Base-by-base conservation (phyloP, 2,888 invertebrate genomes). In the Habrosyne pyritoides region DNA sequence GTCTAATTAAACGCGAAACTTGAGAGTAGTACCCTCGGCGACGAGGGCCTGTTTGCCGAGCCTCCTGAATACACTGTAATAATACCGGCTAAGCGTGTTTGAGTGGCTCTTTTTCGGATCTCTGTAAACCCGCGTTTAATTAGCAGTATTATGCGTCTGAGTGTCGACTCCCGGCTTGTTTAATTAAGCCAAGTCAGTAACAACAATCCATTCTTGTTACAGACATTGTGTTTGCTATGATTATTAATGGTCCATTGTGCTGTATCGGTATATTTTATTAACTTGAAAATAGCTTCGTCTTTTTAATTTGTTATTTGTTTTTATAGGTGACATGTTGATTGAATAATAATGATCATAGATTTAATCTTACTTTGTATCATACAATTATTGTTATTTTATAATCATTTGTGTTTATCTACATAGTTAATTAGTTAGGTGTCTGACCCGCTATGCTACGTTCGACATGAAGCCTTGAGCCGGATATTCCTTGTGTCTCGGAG, bases 1-100 rank as follows among this genome's bases (percentile, higher is more conserved):
- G 91, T 91, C 92, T 92, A 91, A 91, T 91, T 91, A 92, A 91
- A 92, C 88, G 91, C 89, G 91, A 91, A 92, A 91, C 92, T 91
- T 86, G 91, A 91, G 91, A 90, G 90, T 84, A 89, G 91, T 87
- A 88, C 91, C 90, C 91, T 91, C 84, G 73, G 80, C 84, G 85
- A 84, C 79, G 87, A 89, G 89, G 83, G 87, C 86, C 86, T 89
- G 89, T 91, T 90, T 91, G 89, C 89, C 75, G 81, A 86, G 87
- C 86, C 89, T 87, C 86, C 87, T 86, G 88, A 88, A 87, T 87
- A 90, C 89, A 89, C 90, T 87, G 89, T 91, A 90, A 91, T 92
- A 91, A 92, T 91, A 91, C 89, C 85, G 85, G 89, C 89, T 91
- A 91, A 91, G 91, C 91, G 91, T 90, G 91, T 91, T 91, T 88